These are phyloP conservation scores for Syngnathoides biaculeatus DNA, from an alignment of 2,113 vertebrate species.

Conservation along the genomic window DNA sequence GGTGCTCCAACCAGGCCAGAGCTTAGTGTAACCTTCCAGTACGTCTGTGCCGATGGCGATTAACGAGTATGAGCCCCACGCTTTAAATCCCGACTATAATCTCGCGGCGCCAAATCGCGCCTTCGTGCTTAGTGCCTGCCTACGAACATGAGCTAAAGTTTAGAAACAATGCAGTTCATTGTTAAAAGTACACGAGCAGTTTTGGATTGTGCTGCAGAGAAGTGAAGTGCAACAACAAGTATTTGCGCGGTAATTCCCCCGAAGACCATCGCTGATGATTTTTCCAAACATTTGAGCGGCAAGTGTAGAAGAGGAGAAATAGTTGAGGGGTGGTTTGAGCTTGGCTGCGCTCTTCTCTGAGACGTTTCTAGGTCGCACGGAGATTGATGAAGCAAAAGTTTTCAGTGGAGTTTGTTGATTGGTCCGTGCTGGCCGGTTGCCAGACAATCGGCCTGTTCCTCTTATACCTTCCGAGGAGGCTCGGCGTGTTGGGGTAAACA, in stretches of 20 bases:
- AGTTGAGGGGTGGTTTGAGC: conserved; percentile 13
- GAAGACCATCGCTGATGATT: background rate
- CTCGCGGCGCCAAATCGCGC: conserved; percentile 39
- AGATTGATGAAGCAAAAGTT: conserved; percentile 47
- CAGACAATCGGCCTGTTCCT: conserved; percentile 36
- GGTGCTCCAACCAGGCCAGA: background rate
- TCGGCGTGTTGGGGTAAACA: conserved; percentile 45
- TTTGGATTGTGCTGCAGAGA: background rate
- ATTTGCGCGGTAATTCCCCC: background rate
- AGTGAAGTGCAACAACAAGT: background rate
- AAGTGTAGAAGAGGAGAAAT: conserved; percentile 25
- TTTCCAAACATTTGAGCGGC: conserved; percentile 8
- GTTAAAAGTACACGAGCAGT: conserved; percentile 14
- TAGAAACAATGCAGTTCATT: conserved; percentile 51
- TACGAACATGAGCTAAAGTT: conserved; percentile 44
- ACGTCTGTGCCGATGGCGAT: conserved; percentile 19
- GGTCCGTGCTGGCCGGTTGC: conserved; percentile 44
- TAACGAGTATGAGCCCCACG: conserved; percentile 26
- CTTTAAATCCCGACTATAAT: conserved; percentile 39
- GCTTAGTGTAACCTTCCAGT: conserved; percentile 16
- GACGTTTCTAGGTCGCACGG: conserved; percentile 31
- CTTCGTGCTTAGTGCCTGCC: no score
- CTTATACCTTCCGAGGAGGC: conserved; percentile 45
- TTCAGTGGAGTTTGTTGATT: conserved; percentile 50
- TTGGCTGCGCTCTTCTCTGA: conserved; percentile 28